These are phyloP conservation scores for Holothuria glaberrima DNA, from an alignment of 35 echinoderm and acorn worm genomes.

Conservation along the genomic window DNA sequence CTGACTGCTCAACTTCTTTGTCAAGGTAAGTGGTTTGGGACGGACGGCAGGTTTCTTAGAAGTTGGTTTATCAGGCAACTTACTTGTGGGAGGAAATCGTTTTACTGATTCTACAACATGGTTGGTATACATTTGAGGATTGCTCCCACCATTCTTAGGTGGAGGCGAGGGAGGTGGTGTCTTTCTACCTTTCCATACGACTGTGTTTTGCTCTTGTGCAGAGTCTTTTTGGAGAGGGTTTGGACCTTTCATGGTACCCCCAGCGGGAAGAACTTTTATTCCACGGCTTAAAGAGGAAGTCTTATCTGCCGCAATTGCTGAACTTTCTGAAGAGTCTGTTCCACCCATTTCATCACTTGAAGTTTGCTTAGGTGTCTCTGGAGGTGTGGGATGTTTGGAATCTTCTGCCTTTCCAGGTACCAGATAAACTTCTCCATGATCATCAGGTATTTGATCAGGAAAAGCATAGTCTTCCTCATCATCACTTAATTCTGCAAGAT, in stretches of 20 bases:
- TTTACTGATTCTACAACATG: too few species aligned
- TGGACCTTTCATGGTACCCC: constrained; percentile 4
- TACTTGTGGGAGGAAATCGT: too few species aligned
- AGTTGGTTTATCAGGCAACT: background rate
- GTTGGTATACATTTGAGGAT: too few species aligned
- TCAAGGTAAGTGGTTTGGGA: background rate
- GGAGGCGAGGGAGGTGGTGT: constrained; percentile 7
- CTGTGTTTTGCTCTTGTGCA: background rate
- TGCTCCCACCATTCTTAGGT: background rate
- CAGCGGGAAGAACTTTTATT: constrained; percentile 1
- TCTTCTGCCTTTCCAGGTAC: background rate
- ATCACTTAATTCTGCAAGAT: constrained; percentile 16
- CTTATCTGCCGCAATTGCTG: background rate
- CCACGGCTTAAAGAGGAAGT: background rate
- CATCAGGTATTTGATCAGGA: background rate
- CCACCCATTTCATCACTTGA: background rate
- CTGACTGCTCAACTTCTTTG: background rate
- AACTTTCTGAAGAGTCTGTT: background rate
- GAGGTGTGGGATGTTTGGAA: background rate
- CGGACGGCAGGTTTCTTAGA: constrained; percentile 16
- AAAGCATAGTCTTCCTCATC: constrained; percentile 28
- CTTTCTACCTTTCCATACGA: background rate
- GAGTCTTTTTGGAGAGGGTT: background rate
- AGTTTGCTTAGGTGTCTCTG: background rate
- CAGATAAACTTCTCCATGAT: background rate